Base-by-base conservation (phyloP, 2,797 vertebrate genomes). In the Malurus splendens region DNA sequence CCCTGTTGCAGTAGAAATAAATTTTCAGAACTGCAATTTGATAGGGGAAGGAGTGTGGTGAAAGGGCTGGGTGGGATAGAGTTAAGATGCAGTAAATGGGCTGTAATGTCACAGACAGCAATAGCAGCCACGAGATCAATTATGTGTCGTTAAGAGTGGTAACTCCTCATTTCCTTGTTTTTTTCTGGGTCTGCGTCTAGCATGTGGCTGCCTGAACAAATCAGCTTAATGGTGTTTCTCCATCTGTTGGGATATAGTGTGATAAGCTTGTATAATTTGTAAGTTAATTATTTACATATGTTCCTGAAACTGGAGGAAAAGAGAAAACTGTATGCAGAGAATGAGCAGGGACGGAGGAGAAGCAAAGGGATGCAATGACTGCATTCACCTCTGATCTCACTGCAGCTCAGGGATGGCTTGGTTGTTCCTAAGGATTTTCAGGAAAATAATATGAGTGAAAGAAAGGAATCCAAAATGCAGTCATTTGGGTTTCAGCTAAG, bases 281-380 rank as follows among this genome's bases (percentile, higher is more conserved):
- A 93, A 92, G 91, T 90, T 94, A 95, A 94, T 94, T 94, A 94
- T 95, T 94, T 94, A 94, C 94, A 90, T 94, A 93, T 94, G 94
- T 89, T 93, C 87, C 64, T 86, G 60, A 90, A 94, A 94, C 79
- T 44, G 50, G 36, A 92, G 41, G 22, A 70, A 81, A 91, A 94
- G 55, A 85, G 57, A 90, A 89, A 90, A 73, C 48, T 13, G 10
- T 59, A 44, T 28, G 14, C 71, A 90, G 41, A 17, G 66, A 93
- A 75, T 1, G 0, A 87, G n/a, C 38, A 62, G 67, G 33, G 48
- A 86, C 4, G 7, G 42, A 83, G 55, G 12, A 86, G 64, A 70
- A 33, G 27, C 27, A 78, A 48, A 10, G 30, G 19, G 33, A 50
- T 0, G 0, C 5, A 3, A 33, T 24, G 20, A 39, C 32, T 51